Base-by-base conservation (phyloP, 2,113 vertebrate genomes). In the Dinomys branickii region DNA sequence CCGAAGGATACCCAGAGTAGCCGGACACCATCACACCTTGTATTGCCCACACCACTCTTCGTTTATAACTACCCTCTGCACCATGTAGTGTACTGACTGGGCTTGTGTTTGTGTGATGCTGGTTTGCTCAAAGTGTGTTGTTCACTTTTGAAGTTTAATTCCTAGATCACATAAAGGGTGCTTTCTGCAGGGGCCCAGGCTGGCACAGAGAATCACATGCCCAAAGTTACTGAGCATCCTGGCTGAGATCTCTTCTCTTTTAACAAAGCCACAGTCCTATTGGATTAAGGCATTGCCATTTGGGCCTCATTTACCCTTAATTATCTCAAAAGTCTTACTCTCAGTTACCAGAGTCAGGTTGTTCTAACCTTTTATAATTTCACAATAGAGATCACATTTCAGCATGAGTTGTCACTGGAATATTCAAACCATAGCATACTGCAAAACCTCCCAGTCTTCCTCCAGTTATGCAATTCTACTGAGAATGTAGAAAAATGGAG, bases 401-500 rank as follows among this genome's bases (percentile, higher is more conserved):
- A 59, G 22, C 59, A 69, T 24, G 56, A 77, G 0, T 69, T 41
- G 5, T 61, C 19, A 26, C 17, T 65, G 33, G 26, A 17, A 59
- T 33, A 30, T n/a, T 52, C 11, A 41, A 38, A 59, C 7, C 41
- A 71, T 19, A 58, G 17, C n/a, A 44, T 50, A 47, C 20, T 35
- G 44, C 3, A 14, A 85, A 80, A 61, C 83, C n/a, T 81, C 9
- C 1, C 91, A 86, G 28, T 75, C 28, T 24, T 10, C 82, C 14
- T 92, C 52, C 2, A 75, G 17, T 52, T 90, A 77, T 16, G 47
- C 77, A 75, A n/a, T 94, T 93, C 30, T 91, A 59, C 17, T 80
- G 22, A 94, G 94, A 94, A 84, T 73, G 0, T 61, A 58, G 91
- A 81, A 86, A 88, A 1, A 56, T 77, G 1, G 30, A 69, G 52